Evolutionary conservation across 2,888 invertebrate genomes (phyloP), one percentile per base, ranked within the genome.

Genomic region (Exephanes ischioxanthus): DNA sequence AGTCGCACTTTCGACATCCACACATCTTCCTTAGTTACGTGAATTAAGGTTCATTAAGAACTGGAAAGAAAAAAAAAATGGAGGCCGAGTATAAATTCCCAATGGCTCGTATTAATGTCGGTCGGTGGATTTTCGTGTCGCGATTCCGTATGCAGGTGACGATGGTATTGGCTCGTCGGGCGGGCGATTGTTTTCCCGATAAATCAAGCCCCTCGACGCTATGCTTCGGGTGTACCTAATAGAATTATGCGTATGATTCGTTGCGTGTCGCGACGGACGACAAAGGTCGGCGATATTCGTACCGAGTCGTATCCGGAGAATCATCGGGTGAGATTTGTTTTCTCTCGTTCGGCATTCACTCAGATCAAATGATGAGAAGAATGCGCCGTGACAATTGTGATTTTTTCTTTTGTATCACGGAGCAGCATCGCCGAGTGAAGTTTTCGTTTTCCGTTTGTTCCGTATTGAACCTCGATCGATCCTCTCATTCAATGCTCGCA

Each of bases 161-260:
- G 75, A 81, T 84, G 81, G 75, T 86, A 86, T 85, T 85, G 86
- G 80, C 83, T 80, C 82, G 82, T 63, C 76, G 76, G 70, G 87
- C 78, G 70, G 71, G 45, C 86, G 80, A 90, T 90, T 89, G 89
- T 90, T 87, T 88, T 85, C 90, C 89, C 87, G 87, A 90, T 89
- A 89, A 90, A 90, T 87, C 86, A 66, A 84, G 58, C 84, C 77
- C 78, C 83, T 78, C 48, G 84, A 82, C 61, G 55, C 55, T 80
- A 88, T 89, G 87, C 89, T 73, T 75, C 63, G 61, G 61, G 90
- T 89, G 90, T 90, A 84, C 87, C 63, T 86, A 88, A 90, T 89
- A 72, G 80, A 84, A 80, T 71, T 71, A 58, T 82, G 66, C 58
- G 45, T 75, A 70, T 41, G 55, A 72, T 76, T 71, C 73, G 55